Evolutionary conservation across 2,888 invertebrate species (phyloP), one percentile per base, ranked within the genome.

Genomic region (Sicus ferrugineus): DNA sequence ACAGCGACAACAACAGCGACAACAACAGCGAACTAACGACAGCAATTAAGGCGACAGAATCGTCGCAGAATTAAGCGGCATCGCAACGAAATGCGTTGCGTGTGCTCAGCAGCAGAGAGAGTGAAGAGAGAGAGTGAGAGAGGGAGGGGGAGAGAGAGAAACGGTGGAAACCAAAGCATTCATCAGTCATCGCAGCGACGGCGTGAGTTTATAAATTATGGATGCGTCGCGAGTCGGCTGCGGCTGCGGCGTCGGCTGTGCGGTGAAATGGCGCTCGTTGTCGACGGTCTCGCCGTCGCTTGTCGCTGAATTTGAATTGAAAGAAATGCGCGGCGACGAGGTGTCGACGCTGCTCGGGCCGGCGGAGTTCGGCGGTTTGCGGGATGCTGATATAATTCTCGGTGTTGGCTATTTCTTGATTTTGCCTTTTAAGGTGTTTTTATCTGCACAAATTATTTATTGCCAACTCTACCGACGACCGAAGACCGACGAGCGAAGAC

Each of bases 361-460:
- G 54, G 19, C 6, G 28, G 14, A 14, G 54, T 9, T 23, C 26
- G 11, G 9, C 14, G 21, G 14, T 2, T 16, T 28, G 26, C 14
- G 21, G 28, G 5, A 11, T 16, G 54, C n/a, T 46, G 46, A 34
- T 11, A 34, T 5, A 11, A 11, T 34, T 11, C 38, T 34, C 14
- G 23, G 26, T 54, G 28, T 9, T 3, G 23, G 46, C 9, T 3
- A 11, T 7, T 28, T 9, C 19, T 3, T 19, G 5, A 5, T 23
- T 23, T 23, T 38, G 23, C 56, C 21, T 48, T 63, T 46, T 50
- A 63, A 48, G 9, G 63, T 30, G 48, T 28, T 63, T 30, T 30
- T n/a, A n/a, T 63, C 50, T 48, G 28, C 48, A 63, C 50, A 48
- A 63, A 31, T 48, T 48, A 63, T 63, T 63, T 48, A 31, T 48